Evolutionary conservation across 1,140 invertebrate genomes (phyloP), one percentile per base, ranked within the genome.

Genomic region (Drosophila nannoptera): DNA sequence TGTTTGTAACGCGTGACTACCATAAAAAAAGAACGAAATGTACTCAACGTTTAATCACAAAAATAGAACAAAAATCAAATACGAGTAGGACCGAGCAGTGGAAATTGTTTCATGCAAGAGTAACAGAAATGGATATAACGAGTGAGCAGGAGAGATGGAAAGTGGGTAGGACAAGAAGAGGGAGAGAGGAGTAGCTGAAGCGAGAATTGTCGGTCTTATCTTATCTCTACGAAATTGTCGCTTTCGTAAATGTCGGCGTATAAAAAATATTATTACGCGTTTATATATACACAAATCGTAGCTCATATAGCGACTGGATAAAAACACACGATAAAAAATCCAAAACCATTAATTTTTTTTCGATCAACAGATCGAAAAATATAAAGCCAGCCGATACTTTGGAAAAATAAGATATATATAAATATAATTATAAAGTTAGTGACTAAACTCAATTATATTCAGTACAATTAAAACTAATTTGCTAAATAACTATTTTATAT

Each of bases 221-320:
- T 83, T 77, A 83, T 83, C 80, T 61, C 36, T 52, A 77, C 64
- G 74, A 76, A 86, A 38, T 45, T 83, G 80, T 83, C 66, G 80
- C 77, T 81, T 83, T 83, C 73, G 55, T 83, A 83, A 83, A 86
- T 86, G 73, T 77, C 70, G 81, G 73, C 69, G 66, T 68, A 83
- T 75, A 83, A 83, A 80, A 83, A 65, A 43, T 42, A 53, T 38
- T 31, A 63, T 42, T 42, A 58, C 16, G 16, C 31, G 12, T 32
- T 8, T 54, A 32, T 70, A 48, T 52, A 52, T 58, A 5, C 2
- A 33, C 7, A 54, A 54, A 16, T 32, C 52, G 36, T 22, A 45
- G 42, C 53, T 43, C n/a, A 16, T n/a, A 35, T 62, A 38, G 11
- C 35, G 48, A 35, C 35, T 33, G 22, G n/a, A 11, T 16, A 36